Evolutionary conservation across 2,113 vertebrate species (phyloP).

Genomic region (Nesogale talazaci): DNA sequence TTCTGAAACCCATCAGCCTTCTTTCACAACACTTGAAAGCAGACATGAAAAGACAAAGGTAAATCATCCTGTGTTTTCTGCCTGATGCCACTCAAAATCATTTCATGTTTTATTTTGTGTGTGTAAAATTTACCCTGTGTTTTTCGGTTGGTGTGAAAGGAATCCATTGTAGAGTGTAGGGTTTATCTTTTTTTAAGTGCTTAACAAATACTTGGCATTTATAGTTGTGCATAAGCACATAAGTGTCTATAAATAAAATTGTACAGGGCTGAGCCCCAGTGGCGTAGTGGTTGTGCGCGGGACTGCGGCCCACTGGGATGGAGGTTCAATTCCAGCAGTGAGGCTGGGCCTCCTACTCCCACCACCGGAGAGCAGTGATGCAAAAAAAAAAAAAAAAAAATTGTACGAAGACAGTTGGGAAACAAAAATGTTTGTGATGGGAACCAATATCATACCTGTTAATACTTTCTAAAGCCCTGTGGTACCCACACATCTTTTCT

Average conservation of each 20-base stretch:
- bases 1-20: slow-evolving; percentile 93
- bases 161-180: neutral
- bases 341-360: too few relatives aligned
- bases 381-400: too few relatives aligned
- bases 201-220: neutral
- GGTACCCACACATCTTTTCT: neutral
- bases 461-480: neutral
- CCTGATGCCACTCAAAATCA: neutral
- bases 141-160: too few relatives aligned
- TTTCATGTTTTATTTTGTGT: neutral
- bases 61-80: neutral
- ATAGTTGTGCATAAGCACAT: neutral
- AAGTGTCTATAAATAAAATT: slow-evolving; percentile 6
- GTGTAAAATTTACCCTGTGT: slow-evolving; percentile 10
- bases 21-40: slow-evolving; percentile 88
- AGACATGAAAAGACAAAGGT: slow-evolving; percentile 93
- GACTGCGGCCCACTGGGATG: too few relatives aligned
- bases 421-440: neutral
- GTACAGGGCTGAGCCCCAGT: too few relatives aligned
- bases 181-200: neutral
- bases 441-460: neutral
- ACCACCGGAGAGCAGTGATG: too few relatives aligned
- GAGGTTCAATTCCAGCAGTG: too few relatives aligned
- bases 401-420: slow-evolving; percentile 7
- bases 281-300: too few relatives aligned